Evolutionary conservation across 1,140 invertebrate genomes (phyloP).

Genomic region (Nasonia vitripennis): DNA sequence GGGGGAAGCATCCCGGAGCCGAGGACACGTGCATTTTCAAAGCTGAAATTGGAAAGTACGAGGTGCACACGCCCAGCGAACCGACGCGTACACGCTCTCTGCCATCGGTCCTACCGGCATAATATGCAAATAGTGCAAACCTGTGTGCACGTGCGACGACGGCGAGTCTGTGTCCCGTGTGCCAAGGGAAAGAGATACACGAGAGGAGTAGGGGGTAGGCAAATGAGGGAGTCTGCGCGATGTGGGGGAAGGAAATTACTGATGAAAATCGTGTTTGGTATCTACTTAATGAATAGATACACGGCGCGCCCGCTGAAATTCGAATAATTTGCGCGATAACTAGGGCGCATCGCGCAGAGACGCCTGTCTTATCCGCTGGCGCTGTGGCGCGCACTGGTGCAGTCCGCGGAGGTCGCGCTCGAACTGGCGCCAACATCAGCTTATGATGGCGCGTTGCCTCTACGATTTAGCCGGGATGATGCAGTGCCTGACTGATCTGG

Average conservation of each 20-base stretch:
- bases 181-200: background rate
- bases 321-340: slow-evolving; percentile 60
- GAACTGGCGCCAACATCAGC: background rate
- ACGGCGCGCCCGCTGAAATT: slow-evolving; percentile 58
- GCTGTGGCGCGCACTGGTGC: background rate
- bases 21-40: slow-evolving; percentile 55
- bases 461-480: slow-evolving; percentile 62
- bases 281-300: slow-evolving; percentile 71
- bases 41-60: slow-evolving; percentile 58
- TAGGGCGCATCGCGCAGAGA: slow-evolving; percentile 38
- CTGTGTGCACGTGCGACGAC: too few species aligned
- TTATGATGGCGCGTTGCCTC: background rate
- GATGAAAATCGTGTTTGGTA: slow-evolving; percentile 69
- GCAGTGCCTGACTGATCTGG: slow-evolving; percentile 64
- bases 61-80: slow-evolving; percentile 29
- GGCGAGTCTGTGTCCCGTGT: background rate
- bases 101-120: slow-evolving; percentile 52
- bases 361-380: background rate
- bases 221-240: slow-evolving; percentile 25
- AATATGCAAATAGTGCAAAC: slow-evolving; percentile 66
- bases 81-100: slow-evolving; percentile 22
- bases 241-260: slow-evolving; percentile 66
- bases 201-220: background rate
- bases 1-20: background rate
- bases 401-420: background rate